Conservation (phyloP, 2,113 vertebrate species). For the Syngnathus typhle region DNA sequence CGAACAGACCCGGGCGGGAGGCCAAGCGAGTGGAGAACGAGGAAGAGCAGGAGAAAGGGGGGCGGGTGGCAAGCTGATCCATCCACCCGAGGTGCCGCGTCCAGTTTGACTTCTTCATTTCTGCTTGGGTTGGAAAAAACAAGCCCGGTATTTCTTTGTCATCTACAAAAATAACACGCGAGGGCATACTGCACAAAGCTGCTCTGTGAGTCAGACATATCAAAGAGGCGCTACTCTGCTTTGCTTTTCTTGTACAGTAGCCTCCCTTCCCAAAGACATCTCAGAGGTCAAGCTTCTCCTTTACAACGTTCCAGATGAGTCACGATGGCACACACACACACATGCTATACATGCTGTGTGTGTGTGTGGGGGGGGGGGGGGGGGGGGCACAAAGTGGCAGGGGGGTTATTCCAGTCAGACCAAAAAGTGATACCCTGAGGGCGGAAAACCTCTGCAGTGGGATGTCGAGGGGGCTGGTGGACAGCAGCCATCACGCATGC, state of each 20-base stretch:
- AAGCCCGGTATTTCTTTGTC: background rate
- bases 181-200: background rate
- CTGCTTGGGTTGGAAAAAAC: too few species aligned
- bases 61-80: slow-evolving; percentile 54
- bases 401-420: slow-evolving; percentile 28
- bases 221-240: background rate
- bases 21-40: slow-evolving; percentile 58
- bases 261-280: slow-evolving; percentile 19
- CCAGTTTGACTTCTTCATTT: slow-evolving; percentile 26
- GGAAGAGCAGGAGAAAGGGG: slow-evolving; percentile 52
- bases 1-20: slow-evolving; percentile 60
- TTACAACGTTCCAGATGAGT: slow-evolving; percentile 30
- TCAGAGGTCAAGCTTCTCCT: slow-evolving; percentile 17
- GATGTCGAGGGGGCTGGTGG: slow-evolving; percentile 49
- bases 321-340: slow-evolving; percentile 13
- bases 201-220: background rate
- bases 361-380: too few species aligned
- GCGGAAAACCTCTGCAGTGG: slow-evolving; percentile 38
- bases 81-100: slow-evolving; percentile 54
- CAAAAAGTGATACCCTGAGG: slow-evolving; percentile 67
- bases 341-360: slow-evolving; percentile 15
- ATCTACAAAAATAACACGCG: background rate
- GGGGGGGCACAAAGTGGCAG: background rate
- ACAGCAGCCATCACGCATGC: slow-evolving; percentile 36
- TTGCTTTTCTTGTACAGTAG: background rate